A percentile compares a stretch with the other conserved stretches of the same genome.
phyloP scores from a whole-genome alignment of 2,797 vertebrate species.

The Peromyscus nudipes region DNA sequence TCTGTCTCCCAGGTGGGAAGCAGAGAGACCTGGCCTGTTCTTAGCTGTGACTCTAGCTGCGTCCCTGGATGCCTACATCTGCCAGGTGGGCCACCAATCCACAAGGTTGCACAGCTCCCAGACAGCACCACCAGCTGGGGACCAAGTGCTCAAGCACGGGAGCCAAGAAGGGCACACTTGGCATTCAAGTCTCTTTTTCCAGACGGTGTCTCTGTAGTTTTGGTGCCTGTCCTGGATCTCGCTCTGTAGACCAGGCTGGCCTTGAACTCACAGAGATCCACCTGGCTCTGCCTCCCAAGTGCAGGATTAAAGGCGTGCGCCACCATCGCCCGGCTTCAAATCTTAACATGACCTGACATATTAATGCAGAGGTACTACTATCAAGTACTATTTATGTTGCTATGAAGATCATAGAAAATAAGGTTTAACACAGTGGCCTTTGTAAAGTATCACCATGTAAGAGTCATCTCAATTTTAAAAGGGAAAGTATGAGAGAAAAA shows the following conservation, averaged over 20 bases:
- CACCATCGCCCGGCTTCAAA: no score
- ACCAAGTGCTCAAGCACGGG: background rate
- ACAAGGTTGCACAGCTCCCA: background rate
- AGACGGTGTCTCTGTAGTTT: no score
- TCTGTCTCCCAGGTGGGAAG: background rate
- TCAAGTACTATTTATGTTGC: background rate
- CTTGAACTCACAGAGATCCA: no score
- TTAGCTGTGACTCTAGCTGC: background rate
- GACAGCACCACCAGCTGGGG: background rate
- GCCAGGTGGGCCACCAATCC: background rate
- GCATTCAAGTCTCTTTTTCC: no score
- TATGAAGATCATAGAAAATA: background rate
- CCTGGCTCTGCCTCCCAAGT: no score
- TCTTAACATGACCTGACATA: background rate
- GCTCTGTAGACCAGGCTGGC: no score
- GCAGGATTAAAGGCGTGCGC: no score
- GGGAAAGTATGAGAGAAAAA: background rate
- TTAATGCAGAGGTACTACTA: background rate
- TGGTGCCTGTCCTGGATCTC: no score
- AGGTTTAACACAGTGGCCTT: background rate
- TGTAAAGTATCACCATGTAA: background rate
- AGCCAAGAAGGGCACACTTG: no score
- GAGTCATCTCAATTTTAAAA: background rate
- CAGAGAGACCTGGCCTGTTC: background rate
- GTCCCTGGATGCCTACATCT: background rate